Evolutionary conservation across 2,113 vertebrate genomes (phyloP).

Genomic region (Empidonax traillii): DNA sequence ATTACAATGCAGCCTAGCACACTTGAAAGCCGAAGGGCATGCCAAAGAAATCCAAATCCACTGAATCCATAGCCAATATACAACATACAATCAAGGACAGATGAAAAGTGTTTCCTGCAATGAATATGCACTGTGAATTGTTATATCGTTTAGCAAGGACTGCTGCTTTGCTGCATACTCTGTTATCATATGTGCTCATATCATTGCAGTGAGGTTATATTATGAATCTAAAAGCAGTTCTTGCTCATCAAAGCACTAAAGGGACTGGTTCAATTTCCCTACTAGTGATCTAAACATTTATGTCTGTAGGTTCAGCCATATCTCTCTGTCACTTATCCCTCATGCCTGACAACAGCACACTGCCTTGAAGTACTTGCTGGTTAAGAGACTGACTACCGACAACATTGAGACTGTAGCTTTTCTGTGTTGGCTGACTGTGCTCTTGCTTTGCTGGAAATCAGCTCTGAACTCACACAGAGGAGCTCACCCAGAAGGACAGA

Average conservation of each 20-base stretch:
- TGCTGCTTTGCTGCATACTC: neutral
- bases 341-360: neutral
- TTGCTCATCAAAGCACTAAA: neutral
- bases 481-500: neutral
- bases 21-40: slow-evolving; percentile 28
- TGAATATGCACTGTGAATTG: slow-evolving; percentile 5
- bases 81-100: slow-evolving; percentile 10
- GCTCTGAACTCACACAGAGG: neutral
- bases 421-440: neutral
- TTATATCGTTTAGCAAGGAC: neutral
- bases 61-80: slow-evolving; percentile 19
- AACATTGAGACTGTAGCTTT: neutral
- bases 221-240: neutral
- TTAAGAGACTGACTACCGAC: neutral
- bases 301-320: neutral
- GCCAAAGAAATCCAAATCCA: slow-evolving; percentile 41
- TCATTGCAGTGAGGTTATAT: neutral
- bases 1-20: slow-evolving; percentile 32
- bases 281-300: neutral
- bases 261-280: neutral
- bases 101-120: slow-evolving; percentile 35
- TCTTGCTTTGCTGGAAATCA: neutral
- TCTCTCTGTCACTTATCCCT: neutral
- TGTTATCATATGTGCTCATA: neutral
- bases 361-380: neutral